These are phyloP conservation scores for Pipistrellus nathusii DNA, from an alignment of 2,797 vertebrate genomes.

Conservation along the genomic window DNA sequence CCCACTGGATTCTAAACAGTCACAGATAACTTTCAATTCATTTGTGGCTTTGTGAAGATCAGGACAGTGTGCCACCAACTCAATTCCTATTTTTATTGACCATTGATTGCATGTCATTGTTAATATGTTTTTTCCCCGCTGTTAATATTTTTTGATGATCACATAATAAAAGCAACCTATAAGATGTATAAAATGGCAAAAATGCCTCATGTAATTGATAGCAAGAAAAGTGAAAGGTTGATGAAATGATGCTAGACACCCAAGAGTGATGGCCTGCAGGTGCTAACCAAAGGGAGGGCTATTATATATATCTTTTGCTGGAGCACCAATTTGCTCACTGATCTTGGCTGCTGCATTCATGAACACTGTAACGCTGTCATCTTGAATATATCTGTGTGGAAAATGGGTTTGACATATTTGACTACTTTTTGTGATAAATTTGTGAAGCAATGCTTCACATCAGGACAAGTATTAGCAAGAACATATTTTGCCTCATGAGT, in stretches of 20 bases:
- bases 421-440: constrained; percentile 28
- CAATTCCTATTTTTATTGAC: background rate
- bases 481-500: background rate
- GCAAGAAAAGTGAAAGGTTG: background rate
- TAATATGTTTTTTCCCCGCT: background rate
- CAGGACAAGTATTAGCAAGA: background rate
- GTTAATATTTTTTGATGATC: background rate
- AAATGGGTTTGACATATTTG: constrained; percentile 18
- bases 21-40: constrained; percentile 24
- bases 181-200: background rate
- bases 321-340: background rate
- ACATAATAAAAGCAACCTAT: background rate
- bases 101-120: background rate
- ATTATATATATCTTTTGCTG: background rate
- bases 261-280: background rate
- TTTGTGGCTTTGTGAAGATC: constrained; percentile 27
- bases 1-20: constrained; percentile 10
- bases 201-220: background rate
- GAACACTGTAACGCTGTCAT: background rate
- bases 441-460: background rate
- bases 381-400: background rate
- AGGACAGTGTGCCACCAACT: background rate
- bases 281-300: background rate
- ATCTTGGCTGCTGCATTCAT: background rate
- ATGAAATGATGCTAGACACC: background rate